Conservation (phyloP, 2,113 vertebrate genomes). For the Eclectus roratus region DNA sequence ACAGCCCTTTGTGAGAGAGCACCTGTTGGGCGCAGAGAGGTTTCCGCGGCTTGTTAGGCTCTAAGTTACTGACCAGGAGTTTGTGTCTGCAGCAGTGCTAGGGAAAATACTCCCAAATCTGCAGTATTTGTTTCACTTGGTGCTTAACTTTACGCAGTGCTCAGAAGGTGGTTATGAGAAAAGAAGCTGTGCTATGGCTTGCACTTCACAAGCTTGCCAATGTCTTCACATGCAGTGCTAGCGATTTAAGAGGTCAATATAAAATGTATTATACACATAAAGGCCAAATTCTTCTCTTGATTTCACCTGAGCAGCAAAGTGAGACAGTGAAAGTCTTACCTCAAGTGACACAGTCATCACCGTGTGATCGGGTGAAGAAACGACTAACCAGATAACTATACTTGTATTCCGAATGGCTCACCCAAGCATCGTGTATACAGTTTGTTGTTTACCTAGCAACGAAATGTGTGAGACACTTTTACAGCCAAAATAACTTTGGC, state of each 20-base stretch:
- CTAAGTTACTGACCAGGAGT: fast-evolving
- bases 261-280: neutral
- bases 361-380: constrained; percentile 34
- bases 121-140: fast-evolving
- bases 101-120: fast-evolving
- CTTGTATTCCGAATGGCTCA: neutral
- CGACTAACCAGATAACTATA: constrained; percentile 35
- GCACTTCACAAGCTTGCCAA: fast-evolving
- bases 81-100: fast-evolving
- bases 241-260: neutral
- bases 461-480: neutral
- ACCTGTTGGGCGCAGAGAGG: fast-evolving
- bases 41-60: neutral
- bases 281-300: constrained; percentile 9
- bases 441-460: constrained; percentile 43
- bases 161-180: neutral
- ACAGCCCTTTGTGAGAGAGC: neutral
- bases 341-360: neutral
- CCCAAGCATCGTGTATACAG: neutral
- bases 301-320: constrained; percentile 2
- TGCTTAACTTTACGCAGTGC: neutral
- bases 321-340: neutral
- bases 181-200: neutral
- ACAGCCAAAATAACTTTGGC: constrained; percentile 23
- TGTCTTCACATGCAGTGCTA: fast-evolving